These are phyloP conservation scores for Pseudomugil tenellus DNA, from an alignment of 2,797 vertebrate genomes.

Conservation along the genomic window DNA sequence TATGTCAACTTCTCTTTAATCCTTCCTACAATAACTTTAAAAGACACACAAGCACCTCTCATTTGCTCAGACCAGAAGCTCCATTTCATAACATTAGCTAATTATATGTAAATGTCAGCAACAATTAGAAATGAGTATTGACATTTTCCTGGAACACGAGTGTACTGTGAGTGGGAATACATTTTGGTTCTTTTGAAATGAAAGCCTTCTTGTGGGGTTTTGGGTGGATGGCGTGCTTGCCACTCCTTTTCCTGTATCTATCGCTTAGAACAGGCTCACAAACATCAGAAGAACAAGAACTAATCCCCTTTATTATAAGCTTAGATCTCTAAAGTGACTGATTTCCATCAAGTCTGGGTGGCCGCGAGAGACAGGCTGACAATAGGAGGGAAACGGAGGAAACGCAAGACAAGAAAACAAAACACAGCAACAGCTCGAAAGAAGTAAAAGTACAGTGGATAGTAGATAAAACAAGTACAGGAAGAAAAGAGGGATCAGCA, in stretches of 20 bases:
- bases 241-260: constrained; percentile 73
- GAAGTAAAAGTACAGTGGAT: not conserved
- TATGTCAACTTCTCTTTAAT: not conserved
- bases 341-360: constrained; percentile 66
- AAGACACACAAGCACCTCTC: not conserved
- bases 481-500: constrained; percentile 26
- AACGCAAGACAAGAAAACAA: not conserved
- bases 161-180: constrained; percentile 34
- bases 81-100: not conserved
- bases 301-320: constrained; percentile 77
- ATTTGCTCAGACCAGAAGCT: not conserved
- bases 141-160: constrained; percentile 33
- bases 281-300: constrained; percentile 61
- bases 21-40: not conserved
- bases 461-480: not conserved
- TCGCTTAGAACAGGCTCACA: constrained; percentile 54
- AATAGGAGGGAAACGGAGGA: not conserved
- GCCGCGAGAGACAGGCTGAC: constrained; percentile 37
- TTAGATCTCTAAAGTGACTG: constrained; percentile 57
- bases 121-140: constrained; percentile 19
- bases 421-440: not conserved
- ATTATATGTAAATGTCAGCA: constrained; percentile 30
- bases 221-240: constrained; percentile 48
- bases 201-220: constrained; percentile 46
- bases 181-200: constrained; percentile 5